Evolutionary conservation across 2,797 vertebrate species (phyloP).

Genomic region (Cheirogaleus major): DNA sequence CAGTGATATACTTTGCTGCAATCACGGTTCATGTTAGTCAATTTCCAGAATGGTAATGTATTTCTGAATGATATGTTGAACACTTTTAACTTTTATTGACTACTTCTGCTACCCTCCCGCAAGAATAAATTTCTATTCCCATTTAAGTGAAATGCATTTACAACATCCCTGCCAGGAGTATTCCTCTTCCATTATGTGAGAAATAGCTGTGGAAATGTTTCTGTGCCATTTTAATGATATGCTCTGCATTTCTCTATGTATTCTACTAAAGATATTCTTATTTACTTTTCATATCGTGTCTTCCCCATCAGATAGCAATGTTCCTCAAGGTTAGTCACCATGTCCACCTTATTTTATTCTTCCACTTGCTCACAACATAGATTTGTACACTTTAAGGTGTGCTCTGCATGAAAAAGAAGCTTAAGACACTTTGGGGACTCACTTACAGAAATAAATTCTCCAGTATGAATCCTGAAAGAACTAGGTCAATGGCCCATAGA

Average conservation of each 20-base stretch:
- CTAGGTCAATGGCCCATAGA: slow-evolving; percentile 44
- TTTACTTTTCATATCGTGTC: neutral
- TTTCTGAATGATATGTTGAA: neutral
- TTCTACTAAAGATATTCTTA: neutral
- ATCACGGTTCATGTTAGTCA: neutral
- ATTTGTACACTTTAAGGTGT: neutral
- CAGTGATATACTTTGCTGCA: neutral
- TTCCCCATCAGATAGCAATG: neutral
- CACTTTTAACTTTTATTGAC: neutral
- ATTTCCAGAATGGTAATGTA: neutral
- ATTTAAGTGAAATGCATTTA: slow-evolving; percentile 7
- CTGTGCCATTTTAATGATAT: neutral
- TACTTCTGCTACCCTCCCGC: neutral
- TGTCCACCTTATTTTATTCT: neutral
- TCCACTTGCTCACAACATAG: neutral
- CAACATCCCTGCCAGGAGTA: neutral
- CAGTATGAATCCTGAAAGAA: slow-evolving; percentile 37
- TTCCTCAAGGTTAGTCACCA: neutral
- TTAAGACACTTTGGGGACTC: slow-evolving; percentile 25
- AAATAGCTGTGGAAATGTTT: neutral
- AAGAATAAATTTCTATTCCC: neutral
- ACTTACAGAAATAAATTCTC: slow-evolving; percentile 53
- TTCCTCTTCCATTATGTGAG: neutral
- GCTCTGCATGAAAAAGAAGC: neutral
- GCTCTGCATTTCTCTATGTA: neutral